phyloP scores from a whole-genome alignment of 2,113 vertebrate genomes.

The Oenanthe melanoleuca region DNA sequence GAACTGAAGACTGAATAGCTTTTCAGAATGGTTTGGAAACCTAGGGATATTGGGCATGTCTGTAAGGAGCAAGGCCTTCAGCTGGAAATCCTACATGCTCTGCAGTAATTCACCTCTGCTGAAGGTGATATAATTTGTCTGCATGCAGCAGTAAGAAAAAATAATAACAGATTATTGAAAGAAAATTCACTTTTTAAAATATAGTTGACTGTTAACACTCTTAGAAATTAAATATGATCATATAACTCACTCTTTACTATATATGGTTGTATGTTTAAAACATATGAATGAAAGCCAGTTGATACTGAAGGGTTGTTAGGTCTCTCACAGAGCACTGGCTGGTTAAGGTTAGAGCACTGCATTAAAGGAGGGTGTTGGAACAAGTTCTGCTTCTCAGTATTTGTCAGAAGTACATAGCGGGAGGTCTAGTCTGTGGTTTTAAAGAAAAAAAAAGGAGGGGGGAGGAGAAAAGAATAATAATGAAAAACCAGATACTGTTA shows the following conservation, averaged over 20 bases:
- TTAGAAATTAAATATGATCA: constrained; percentile 1
- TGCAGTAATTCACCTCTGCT: not conserved
- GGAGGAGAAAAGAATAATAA: not conserved
- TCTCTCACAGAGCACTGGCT: not conserved
- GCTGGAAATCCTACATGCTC: not conserved
- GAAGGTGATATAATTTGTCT: not conserved
- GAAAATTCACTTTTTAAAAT: not conserved
- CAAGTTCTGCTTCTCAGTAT: not conserved
- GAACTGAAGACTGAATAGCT: not conserved
- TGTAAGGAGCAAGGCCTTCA: constrained; percentile 16
- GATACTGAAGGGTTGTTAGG: not conserved
- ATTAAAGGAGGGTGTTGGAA: not conserved
- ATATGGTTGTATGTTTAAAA: constrained; percentile 2
- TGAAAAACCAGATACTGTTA: not conserved
- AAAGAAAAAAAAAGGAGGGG: not conserved
- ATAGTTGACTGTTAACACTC: not conserved
- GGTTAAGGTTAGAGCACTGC: not conserved
- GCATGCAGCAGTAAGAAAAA: not conserved
- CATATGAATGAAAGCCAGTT: not conserved
- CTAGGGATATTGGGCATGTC: not conserved
- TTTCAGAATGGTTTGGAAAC: not conserved
- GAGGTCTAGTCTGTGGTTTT: not conserved
- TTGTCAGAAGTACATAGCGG: not conserved
- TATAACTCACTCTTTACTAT: not conserved
- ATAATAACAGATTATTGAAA: not conserved